Percentiles rank a stretch among this genome's conserved stretches.
Evolutionary conservation across 2,797 vertebrate species (phyloP).

Genomic region (Poecilia picta): DNA sequence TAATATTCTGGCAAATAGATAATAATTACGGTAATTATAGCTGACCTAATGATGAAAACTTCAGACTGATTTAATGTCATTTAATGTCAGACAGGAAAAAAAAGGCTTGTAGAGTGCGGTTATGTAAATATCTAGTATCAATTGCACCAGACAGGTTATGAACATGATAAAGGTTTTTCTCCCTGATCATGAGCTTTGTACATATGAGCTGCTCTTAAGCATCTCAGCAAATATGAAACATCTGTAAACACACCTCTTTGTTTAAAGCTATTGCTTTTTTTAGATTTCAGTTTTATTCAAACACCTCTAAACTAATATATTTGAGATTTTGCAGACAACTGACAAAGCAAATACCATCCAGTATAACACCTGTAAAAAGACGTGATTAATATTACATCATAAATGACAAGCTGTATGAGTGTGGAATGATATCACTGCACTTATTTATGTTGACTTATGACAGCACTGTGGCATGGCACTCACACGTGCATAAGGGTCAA

Average conservation of each 20-base stretch:
- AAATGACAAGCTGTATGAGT: conserved; percentile 39
- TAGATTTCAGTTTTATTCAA: conserved; percentile 17
- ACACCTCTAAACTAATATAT: not conserved
- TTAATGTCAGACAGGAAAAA: not conserved
- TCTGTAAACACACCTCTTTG: conserved; percentile 11
- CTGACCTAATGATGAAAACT: not conserved
- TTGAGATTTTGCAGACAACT: not conserved
- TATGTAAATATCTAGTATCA: not conserved
- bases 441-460: conserved; percentile 34
- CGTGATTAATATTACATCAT: conserved; percentile 31
- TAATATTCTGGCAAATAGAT: not conserved
- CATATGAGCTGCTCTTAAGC: not conserved
- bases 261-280: conserved; percentile 10
- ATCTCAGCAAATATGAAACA: not conserved
- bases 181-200: not conserved
- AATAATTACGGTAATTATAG: not conserved
- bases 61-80: not conserved
- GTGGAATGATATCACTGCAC: conserved; percentile 49
- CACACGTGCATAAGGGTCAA: conserved; percentile 1
- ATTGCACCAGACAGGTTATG: not conserved
- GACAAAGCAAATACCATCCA: not conserved
- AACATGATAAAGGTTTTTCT: not conserved
- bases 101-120: not conserved
- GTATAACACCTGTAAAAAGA: not conserved
- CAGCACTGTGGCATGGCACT: conserved; percentile 31